Evolutionary conservation across 2,113 vertebrate species (phyloP).

Genomic region (Tetrao urogallus): DNA sequence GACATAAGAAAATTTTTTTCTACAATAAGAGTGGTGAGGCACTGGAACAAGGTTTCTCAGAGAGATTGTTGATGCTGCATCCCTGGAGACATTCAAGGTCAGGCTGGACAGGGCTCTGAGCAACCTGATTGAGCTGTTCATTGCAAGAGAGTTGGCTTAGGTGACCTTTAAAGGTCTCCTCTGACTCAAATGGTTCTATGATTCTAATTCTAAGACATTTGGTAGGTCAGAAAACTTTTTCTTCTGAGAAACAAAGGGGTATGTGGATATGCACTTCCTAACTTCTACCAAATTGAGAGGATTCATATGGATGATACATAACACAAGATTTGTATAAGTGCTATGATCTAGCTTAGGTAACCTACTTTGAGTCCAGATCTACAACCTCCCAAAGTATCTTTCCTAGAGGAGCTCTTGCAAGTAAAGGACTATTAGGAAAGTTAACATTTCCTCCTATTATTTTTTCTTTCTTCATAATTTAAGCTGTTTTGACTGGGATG

Average conservation of each 20-base stretch:
- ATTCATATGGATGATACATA: accelerated
- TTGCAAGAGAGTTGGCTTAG: too few species aligned
- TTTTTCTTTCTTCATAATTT: not conserved
- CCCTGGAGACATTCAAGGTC: too few species aligned
- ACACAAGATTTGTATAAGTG: accelerated
- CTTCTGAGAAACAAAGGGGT: not conserved
- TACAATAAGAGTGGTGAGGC: too few species aligned
- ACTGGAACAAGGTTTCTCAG: too few species aligned
- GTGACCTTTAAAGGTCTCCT: too few species aligned
- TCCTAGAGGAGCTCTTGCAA: not conserved
- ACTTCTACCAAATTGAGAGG: not conserved
- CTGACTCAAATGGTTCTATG: too few species aligned
- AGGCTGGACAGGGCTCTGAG: too few species aligned
- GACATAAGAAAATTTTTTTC: too few species aligned
- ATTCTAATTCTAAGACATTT: too few species aligned
- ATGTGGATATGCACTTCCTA: not conserved
- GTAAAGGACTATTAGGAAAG: not conserved
- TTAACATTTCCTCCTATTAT: not conserved
- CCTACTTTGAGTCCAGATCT: not conserved
- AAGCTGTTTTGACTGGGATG: not conserved
- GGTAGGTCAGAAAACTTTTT: not conserved
- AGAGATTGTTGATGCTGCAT: too few species aligned
- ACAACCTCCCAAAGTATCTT: accelerated
- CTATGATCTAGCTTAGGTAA: not conserved
- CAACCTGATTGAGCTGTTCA: too few species aligned